A percentile compares a stretch with the other conserved stretches of the same genome.
phyloP scores from a whole-genome alignment of 2,113 vertebrate genomes.

The Pedetes capensis region DNA sequence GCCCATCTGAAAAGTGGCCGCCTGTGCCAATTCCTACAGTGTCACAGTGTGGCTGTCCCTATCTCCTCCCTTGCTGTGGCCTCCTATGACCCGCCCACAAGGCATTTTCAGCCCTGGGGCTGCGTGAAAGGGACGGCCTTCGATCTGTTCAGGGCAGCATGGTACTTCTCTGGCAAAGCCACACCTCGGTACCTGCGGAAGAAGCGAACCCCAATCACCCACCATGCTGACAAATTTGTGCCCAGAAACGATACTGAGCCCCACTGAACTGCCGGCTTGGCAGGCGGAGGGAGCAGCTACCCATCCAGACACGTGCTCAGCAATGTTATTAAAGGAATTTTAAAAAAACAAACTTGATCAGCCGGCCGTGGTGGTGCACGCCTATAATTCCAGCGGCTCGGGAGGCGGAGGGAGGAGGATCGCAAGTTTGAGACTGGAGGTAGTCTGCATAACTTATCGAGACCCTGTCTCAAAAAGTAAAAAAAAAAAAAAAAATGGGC shows the following conservation, averaged over 20 bases:
- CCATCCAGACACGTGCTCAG: not conserved
- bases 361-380: no score
- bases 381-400: no score
- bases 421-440: no score
- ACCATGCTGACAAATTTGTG: not conserved
- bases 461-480: no score
- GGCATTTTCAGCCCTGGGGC: not conserved
- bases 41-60: not conserved
- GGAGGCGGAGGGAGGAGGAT: no score
- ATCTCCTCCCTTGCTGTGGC: not conserved
- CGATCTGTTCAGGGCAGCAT: not conserved
- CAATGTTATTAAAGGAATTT: not conserved
- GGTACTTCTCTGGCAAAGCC: not conserved
- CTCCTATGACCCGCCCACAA: not conserved
- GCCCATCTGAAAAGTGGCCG: fast-evolving
- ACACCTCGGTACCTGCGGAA: not conserved
- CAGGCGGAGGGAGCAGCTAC: not conserved
- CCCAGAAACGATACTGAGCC: not conserved
- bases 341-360: no score
- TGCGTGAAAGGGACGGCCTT: not conserved
- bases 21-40: not conserved
- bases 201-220: not conserved
- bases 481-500: not conserved
- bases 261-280: not conserved
- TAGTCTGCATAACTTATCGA: no score